These are phyloP conservation scores for Agapornis canus DNA, from an alignment of 2,797 vertebrate species.

Conservation along the genomic window DNA sequence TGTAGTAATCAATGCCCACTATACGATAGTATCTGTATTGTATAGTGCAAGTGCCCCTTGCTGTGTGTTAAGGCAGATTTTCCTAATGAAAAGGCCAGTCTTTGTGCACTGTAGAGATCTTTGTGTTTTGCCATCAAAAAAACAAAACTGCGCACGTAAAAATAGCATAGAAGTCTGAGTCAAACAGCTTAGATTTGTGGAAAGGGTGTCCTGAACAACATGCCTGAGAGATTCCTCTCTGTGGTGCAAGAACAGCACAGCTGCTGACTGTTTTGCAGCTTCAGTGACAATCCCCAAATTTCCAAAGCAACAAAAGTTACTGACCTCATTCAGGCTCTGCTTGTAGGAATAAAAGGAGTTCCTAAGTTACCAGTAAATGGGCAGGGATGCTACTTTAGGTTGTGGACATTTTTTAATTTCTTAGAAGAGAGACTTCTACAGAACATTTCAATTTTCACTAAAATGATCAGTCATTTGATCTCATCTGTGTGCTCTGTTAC, in stretches of 20 bases:
- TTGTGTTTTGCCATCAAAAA: neutral
- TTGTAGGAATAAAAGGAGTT: neutral
- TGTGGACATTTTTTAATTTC: neutral
- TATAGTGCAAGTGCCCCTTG: rapidly evolving
- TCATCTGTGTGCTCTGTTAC: neutral
- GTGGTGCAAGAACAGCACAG: neutral
- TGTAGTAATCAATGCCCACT: neutral
- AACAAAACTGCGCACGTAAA: neutral
- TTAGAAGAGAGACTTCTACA: neutral
- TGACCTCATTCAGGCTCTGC: neutral
- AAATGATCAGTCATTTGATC: neutral
- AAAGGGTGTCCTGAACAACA: neutral
- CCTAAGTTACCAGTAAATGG: rapidly evolving
- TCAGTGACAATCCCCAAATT: neutral
- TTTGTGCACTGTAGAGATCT: neutral
- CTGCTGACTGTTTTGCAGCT: neutral
- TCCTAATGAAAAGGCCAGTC: neutral
- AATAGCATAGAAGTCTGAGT: rapidly evolving
- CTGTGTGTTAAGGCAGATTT: rapidly evolving
- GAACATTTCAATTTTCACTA: neutral
- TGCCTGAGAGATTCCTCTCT: neutral
- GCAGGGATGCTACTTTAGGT: neutral
- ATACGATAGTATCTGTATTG: rapidly evolving
- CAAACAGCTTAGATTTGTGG: too few relatives aligned
- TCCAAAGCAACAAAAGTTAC: neutral